Evolutionary conservation across 1,140 invertebrate genomes (phyloP), one percentile per base, ranked within the genome.

Genomic region (Drosophila punjabiensis): DNA sequence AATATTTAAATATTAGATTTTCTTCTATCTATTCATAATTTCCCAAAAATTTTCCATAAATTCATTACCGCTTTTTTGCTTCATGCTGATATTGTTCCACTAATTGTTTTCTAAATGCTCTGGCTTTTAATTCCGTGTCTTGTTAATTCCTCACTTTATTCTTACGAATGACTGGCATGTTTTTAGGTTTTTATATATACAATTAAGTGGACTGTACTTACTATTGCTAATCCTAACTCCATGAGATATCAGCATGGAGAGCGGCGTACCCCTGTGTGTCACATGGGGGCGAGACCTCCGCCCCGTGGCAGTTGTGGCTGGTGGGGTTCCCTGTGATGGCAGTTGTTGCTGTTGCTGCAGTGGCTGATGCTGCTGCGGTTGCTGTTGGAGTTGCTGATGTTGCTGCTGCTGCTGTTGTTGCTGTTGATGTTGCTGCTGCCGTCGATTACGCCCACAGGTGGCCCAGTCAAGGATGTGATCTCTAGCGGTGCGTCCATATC

Each of bases 241-340:
- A 79, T 96, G 95, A 8, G 96, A 96, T 81, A 97, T 96, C 53
- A 97, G 94, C 95, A 97, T 96, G 73, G 95, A 96, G 33, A 97
- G 89, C 0, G 96, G 96, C 47, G 95, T 95, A 14, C 94, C 94
- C 45, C 95, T 94, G 65, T 94, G 94, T 55, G 95, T 45, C 93
- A 86, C 71, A 79, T 92, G 78, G 20, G 91, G 86, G 73, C 83
- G 80, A 75, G 90, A 59, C 50, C 84, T 71, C 59, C 84, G 76
- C 47, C 80, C 77, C 67, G 50, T 76, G 69, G 47, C 50, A 55
- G 60, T 79, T 77, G 86, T 58, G 35, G 55, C 55, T 39, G 55
- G 28, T 58, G 55, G 20, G 20, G 53, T 69, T 60, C 73, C 67
- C 60, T 82, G 82, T 41, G 55, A 55, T 71, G 58, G 71, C 61